Conservation (phyloP, 2,888 invertebrate species). For the Tenthredo notha region DNA sequence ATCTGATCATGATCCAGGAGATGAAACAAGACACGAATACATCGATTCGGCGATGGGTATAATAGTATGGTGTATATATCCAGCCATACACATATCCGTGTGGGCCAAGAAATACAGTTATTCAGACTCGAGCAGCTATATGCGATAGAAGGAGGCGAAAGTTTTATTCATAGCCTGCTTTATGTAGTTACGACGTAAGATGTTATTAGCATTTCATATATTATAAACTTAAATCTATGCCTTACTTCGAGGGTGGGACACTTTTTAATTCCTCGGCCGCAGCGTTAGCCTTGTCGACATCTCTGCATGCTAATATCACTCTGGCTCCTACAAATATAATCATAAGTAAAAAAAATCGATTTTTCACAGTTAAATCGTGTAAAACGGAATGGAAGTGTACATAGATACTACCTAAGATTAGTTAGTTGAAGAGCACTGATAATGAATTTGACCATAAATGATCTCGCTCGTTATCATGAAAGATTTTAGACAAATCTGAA, state of each 20-base stretch:
- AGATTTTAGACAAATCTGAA: background rate
- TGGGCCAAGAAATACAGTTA: background rate
- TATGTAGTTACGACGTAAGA: too few relatives aligned
- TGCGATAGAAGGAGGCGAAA: background rate
- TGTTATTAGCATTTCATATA: background rate
- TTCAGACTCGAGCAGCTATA: background rate
- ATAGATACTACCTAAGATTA: background rate
- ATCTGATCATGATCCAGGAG: background rate
- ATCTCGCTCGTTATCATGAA: background rate
- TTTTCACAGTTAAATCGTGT: background rate
- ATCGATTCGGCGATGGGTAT: background rate
- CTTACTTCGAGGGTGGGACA: conserved; percentile 66
- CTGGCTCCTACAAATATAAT: conserved; percentile 68
- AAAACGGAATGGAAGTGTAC: too few relatives aligned
- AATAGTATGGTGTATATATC: background rate
- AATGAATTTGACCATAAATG: background rate
- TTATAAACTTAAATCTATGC: background rate
- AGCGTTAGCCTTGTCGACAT: conserved; percentile 76
- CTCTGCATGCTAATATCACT: conserved; percentile 80
- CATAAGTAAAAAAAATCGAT: background rate
- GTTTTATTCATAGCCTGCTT: too few relatives aligned
- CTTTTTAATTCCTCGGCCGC: conserved; percentile 77
- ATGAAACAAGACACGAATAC: background rate
- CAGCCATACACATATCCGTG: background rate
- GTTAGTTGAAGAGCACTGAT: background rate